Conservation (phyloP, 53 echinoderm and acorn worm species). For the Stichopus horrens region DNA sequence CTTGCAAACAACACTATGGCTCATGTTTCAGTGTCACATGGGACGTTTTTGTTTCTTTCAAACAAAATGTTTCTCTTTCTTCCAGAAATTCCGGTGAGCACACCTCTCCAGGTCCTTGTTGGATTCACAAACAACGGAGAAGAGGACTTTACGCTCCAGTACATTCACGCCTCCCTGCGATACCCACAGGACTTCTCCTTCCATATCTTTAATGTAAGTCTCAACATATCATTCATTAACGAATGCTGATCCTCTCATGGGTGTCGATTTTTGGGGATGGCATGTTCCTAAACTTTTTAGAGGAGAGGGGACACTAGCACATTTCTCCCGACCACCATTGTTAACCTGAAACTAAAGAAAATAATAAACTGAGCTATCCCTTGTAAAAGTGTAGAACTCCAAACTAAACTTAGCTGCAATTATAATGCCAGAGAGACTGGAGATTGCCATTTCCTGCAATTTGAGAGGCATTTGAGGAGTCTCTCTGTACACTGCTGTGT, state of each 20-base stretch:
- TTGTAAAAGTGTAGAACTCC: not conserved
- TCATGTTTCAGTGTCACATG: no score
- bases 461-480: no score
- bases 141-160: constrained; percentile 77
- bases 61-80: not conserved
- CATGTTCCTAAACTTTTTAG: no score
- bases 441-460: no score
- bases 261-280: no score
- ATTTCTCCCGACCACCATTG: not conserved
- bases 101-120: constrained; percentile 77
- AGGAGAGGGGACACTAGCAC: no score
- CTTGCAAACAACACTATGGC: no score
- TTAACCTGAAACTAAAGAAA: not conserved
- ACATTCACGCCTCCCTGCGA: constrained; percentile 91
- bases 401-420: no score
- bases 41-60: no score
- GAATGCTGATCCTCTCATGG: not conserved
- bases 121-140: constrained; percentile 96
- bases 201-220: constrained; percentile 96
- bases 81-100: constrained; percentile 84
- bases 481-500: no score
- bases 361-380: not conserved
- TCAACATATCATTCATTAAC: not conserved
- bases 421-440: no score
- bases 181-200: constrained; percentile 98